A percentile compares a stretch with the other conserved stretches of the same genome.
These are phyloP conservation scores for Microcaecilia unicolor DNA, from an alignment of 2,797 vertebrate genomes.

Conservation along the genomic window DNA sequence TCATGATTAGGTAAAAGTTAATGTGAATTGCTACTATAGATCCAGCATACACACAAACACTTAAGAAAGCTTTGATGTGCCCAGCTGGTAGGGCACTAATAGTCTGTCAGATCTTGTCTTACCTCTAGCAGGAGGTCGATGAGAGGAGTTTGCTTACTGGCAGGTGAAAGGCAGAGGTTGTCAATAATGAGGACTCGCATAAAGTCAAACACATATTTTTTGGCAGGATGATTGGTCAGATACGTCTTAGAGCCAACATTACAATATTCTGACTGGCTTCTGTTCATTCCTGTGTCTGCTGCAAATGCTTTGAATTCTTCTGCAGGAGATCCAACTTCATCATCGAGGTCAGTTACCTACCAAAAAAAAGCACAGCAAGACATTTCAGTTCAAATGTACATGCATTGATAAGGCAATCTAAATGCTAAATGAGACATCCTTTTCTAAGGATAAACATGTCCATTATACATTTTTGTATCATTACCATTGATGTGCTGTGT, in stretches of 20 bases:
- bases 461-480: too few relatives aligned
- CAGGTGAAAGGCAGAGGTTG: constrained; percentile 87
- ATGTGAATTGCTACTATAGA: background rate
- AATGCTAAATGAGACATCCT: too few relatives aligned
- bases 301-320: constrained; percentile 94
- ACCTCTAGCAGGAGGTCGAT: constrained; percentile 93
- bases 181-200: constrained; percentile 97
- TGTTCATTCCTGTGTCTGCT: constrained; percentile 91
- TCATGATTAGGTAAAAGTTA: too few relatives aligned
- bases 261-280: constrained; percentile 95
- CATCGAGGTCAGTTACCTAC: constrained; percentile 92
- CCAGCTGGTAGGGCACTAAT: too few relatives aligned
- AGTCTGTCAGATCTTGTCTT: constrained; percentile 29
- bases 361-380: too few relatives aligned
- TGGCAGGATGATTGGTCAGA: constrained; percentile 92
- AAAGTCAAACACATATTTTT: constrained; percentile 96
- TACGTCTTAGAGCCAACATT: constrained; percentile 94
- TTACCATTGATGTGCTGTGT: too few relatives aligned
- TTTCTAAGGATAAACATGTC: too few relatives aligned
- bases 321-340: constrained; percentile 86
- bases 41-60: background rate
- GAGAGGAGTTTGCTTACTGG: constrained; percentile 93
- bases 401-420: too few relatives aligned
- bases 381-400: too few relatives aligned
- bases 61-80: too few relatives aligned